Conservation (phyloP, 2,113 vertebrate genomes). For the Nerophis lumbriciformis region DNA sequence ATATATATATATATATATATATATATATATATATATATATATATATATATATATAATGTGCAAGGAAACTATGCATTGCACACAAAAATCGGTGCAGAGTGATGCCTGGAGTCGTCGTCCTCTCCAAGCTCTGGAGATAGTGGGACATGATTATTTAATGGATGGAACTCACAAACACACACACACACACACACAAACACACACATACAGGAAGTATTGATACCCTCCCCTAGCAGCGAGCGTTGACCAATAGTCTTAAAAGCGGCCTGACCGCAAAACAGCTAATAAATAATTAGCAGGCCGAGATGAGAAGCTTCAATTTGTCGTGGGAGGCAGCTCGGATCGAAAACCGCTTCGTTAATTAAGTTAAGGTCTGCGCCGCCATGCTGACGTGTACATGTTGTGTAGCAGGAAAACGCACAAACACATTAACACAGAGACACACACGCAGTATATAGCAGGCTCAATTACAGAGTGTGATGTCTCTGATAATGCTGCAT, state of each 20-base stretch:
- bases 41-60: too few relatives aligned
- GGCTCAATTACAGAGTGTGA: constrained; percentile 76
- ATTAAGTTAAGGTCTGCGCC: constrained; percentile 56
- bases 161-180: constrained; percentile 58
- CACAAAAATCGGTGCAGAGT: constrained; percentile 8
- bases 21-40: too few relatives aligned
- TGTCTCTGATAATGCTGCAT: constrained; percentile 63
- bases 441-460: constrained; percentile 43
- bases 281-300: constrained; percentile 72
- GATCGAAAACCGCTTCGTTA: constrained; percentile 66
- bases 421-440: constrained; percentile 18
- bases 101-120: constrained; percentile 19
- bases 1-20: too few relatives aligned
- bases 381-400: constrained; percentile 23
- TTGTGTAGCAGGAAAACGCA: constrained; percentile 28
- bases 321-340: constrained; percentile 46
- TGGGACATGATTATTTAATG: constrained; percentile 63
- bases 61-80: constrained; percentile 2
- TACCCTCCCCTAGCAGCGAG: constrained; percentile 64
- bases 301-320: constrained; percentile 64
- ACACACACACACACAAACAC: constrained; percentile 24
- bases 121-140: constrained; percentile 34
- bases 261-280: constrained; percentile 66
- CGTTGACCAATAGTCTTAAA: constrained; percentile 66
- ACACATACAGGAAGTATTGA: constrained; percentile 59